A percentile compares a stretch with the other conserved stretches of the same genome.
phyloP scores from a whole-genome alignment of 2,113 vertebrate genomes.

The Felis chaus region DNA sequence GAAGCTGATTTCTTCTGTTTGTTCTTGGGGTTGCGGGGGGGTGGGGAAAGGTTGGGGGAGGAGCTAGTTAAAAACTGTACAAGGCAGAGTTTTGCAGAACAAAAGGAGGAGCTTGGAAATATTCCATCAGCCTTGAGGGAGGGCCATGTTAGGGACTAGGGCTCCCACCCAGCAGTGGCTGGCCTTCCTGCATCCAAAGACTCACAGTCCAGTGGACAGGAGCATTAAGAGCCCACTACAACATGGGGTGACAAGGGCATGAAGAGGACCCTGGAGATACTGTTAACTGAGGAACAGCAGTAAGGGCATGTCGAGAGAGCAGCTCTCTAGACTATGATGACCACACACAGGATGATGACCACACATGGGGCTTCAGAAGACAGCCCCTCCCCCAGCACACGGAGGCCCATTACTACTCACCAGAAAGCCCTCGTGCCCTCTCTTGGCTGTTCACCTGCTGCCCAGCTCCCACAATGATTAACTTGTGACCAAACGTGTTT shows the following conservation, averaged over 20 bases:
- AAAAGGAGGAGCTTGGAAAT: neutral
- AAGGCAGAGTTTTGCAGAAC: neutral
- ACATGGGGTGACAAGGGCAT: fast-evolving
- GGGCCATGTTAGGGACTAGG: neutral
- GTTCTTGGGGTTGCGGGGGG: neutral
- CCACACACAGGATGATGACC: neutral
- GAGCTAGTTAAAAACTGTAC: constrained; percentile 5
- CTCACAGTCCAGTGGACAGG: neutral
- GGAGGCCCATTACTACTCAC: neutral
- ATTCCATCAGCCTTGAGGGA: neutral
- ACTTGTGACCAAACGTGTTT: neutral
- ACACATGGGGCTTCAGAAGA: neutral
- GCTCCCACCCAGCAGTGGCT: neutral
- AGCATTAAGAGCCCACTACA: neutral
- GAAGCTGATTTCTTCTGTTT: constrained; percentile 17
- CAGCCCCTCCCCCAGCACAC: no score
- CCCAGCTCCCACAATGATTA: neutral
- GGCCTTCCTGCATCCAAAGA: neutral
- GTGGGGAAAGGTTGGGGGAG: neutral
- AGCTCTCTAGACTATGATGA: neutral
- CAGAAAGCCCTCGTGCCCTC: neutral
- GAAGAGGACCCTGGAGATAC: neutral
- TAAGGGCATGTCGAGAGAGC: neutral
- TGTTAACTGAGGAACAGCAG: neutral
- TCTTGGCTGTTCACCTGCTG: neutral